Conservation (phyloP, 2,797 vertebrate species). For the Schizopygopsis malacanthus region DNA sequence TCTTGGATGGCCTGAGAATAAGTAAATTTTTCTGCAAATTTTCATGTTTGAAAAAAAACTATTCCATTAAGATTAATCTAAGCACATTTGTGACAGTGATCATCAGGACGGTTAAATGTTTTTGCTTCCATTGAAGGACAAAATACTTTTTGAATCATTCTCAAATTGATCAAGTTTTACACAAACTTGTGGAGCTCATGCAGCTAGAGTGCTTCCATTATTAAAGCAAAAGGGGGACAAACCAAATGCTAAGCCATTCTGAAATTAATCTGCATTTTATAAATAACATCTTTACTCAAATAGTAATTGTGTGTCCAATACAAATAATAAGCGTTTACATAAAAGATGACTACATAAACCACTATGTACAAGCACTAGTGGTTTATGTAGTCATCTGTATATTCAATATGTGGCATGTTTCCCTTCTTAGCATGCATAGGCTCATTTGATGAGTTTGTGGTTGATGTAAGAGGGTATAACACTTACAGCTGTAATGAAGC, state of each 20-base stretch:
- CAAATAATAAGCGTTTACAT: no score
- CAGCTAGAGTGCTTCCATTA: neutral
- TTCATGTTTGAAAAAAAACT: neutral
- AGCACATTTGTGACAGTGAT: neutral
- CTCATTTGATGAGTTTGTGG: constrained; percentile 65
- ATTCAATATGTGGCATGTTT: neutral
- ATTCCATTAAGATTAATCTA: neutral
- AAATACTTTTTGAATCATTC: neutral
- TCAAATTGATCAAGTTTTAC: neutral
- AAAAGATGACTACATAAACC: no score
- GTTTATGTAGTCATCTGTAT: neutral
- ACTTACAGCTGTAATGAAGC: constrained; percentile 68
- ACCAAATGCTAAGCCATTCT: no score
- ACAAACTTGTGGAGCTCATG: neutral
- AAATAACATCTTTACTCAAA: neutral
- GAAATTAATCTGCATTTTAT: neutral
- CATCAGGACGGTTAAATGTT: no score
- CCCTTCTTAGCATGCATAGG: constrained; percentile 53
- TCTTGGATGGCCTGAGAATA: neutral
- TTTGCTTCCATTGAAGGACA: neutral
- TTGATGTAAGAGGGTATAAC: constrained; percentile 64
- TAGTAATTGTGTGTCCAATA: neutral
- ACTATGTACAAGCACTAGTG: no score
- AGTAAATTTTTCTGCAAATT: neutral
- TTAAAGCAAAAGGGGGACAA: neutral